Conservation (phyloP, 2,888 invertebrate species). For the Drosophila macrothrix region DNA sequence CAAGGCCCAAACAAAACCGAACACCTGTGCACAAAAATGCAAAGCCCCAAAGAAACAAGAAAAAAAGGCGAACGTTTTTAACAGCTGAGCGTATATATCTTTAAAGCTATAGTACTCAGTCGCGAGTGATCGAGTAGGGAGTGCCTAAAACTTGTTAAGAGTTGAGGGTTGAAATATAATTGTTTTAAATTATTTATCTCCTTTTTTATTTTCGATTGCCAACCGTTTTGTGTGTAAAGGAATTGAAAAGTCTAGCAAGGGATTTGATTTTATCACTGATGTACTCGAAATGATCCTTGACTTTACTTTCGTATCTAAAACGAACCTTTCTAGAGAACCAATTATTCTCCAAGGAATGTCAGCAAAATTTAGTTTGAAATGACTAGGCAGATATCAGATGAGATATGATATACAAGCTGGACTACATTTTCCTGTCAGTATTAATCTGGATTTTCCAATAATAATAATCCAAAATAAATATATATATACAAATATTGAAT, state of each 20-base stretch:
- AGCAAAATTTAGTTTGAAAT: not conserved
- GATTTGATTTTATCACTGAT: too few relatives aligned
- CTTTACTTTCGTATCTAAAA: not conserved
- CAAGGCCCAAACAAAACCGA: constrained; percentile 21
- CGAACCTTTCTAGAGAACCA: not conserved
- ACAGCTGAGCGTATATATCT: not conserved
- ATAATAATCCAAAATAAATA: not conserved
- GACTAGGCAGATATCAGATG: not conserved
- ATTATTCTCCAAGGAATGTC: not conserved
- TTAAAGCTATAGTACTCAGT: not conserved
- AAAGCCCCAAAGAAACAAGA: not conserved
- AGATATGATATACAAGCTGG: not conserved
- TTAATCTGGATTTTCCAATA: not conserved
- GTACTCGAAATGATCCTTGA: not conserved
- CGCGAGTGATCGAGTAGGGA: not conserved
- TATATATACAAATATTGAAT: not conserved
- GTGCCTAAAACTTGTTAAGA: not conserved
- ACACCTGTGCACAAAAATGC: constrained; percentile 5
- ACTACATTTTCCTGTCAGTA: not conserved
- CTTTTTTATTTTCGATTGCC: too few relatives aligned
- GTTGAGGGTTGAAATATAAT: not conserved
- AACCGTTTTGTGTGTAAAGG: not conserved
- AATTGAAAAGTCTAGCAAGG: not conserved
- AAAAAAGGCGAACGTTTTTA: not conserved
- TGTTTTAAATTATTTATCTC: not conserved